Conservation (phyloP, 2,113 vertebrate genomes). For the Tinamus guttatus region DNA sequence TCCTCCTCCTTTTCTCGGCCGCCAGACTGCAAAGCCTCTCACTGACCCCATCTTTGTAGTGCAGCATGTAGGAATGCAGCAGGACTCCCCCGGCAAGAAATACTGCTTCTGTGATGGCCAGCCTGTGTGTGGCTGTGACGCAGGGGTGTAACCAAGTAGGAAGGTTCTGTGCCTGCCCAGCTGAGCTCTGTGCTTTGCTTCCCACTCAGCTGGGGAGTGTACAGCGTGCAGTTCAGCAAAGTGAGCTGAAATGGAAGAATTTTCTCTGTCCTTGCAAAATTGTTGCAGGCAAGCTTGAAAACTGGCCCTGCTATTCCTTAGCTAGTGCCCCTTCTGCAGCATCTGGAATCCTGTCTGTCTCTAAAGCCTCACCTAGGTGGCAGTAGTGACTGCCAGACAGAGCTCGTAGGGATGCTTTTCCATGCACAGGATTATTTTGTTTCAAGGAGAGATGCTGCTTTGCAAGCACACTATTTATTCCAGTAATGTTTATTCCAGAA, state of each 20-base stretch:
- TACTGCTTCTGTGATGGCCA: neutral
- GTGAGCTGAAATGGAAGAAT: neutral
- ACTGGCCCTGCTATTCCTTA: neutral
- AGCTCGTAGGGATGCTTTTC: neutral
- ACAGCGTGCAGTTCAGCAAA: neutral
- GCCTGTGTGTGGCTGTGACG: neutral
- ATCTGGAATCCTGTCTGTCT: neutral
- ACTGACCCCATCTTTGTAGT: neutral
- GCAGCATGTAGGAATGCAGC: neutral
- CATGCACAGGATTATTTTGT: neutral
- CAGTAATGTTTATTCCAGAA: neutral
- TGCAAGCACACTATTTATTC: neutral
- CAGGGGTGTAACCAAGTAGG: neutral
- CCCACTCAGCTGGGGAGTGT: neutral
- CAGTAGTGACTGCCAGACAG: constrained; percentile 16
- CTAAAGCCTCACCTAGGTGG: constrained; percentile 32
- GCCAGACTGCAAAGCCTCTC: neutral
- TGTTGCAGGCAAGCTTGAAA: neutral
- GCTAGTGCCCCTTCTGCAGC: neutral
- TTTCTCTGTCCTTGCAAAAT: neutral
- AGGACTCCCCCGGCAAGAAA: neutral
- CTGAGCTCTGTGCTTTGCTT: accelerated
- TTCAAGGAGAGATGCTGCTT: neutral
- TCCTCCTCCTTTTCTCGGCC: neutral
- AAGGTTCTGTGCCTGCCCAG: neutral